A percentile compares a stretch with the other conserved stretches of the same genome.
phyloP scores from a whole-genome alignment of 2,797 vertebrate species.

The Megalops cyprinoides region DNA sequence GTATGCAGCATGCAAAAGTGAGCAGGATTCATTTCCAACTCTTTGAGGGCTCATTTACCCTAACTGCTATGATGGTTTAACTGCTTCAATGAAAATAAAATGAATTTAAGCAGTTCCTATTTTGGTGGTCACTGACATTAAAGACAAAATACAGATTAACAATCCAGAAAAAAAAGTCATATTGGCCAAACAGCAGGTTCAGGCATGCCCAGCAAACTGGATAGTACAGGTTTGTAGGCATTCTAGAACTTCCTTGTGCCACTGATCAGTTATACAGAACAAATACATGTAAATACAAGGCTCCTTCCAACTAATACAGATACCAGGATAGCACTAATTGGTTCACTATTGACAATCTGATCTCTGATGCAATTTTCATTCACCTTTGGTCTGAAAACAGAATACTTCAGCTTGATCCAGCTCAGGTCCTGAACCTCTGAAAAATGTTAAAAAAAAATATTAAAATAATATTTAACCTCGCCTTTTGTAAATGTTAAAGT shows the following conservation, averaged over 20 bases:
- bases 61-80: too few relatives aligned
- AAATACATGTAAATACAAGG: background rate
- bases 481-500: too few relatives aligned
- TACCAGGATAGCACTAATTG: too few relatives aligned
- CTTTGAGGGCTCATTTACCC: background rate
- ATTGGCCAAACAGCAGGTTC: background rate
- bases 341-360: background rate
- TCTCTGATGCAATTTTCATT: background rate
- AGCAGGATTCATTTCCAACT: background rate
- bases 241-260: background rate
- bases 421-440: too few relatives aligned
- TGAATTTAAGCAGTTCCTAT: too few relatives aligned
- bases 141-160: background rate
- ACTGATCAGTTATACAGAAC: background rate
- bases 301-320: background rate
- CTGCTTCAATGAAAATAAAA: too few relatives aligned
- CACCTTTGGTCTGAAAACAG: background rate
- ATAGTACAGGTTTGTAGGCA: background rate
- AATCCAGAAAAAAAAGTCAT: background rate
- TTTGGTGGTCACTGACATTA: background rate
- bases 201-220: background rate
- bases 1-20: background rate
- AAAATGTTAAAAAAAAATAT: too few relatives aligned
- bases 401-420: too few relatives aligned
- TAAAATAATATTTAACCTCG: too few relatives aligned